A percentile compares a stretch with the other conserved stretches of the same genome.
Conservation (phyloP, 1,140 invertebrate species). For the Chionoecetes opilio region DNA sequence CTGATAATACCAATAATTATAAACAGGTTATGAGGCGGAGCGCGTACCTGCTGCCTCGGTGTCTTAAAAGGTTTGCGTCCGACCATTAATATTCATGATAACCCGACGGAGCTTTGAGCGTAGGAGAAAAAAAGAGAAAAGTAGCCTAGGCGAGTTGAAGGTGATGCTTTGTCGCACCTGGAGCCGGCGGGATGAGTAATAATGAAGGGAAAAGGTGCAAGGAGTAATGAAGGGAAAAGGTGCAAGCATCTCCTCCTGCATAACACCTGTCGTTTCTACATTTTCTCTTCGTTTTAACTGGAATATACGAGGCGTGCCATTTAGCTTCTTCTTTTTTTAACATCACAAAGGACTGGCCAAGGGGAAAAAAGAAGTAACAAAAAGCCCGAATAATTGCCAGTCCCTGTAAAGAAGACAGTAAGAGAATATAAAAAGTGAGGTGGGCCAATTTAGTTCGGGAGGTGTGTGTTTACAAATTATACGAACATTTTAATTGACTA, state of each 20-base stretch:
- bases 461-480: no score
- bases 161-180: not conserved
- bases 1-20: constrained; percentile 21
- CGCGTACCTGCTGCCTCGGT: not conserved
- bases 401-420: no score
- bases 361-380: no score
- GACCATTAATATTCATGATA: constrained; percentile 31
- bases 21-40: not conserved
- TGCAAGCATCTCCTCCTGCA: not conserved
- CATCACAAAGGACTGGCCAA: no score
- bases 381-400: no score
- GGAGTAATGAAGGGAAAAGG: no score
- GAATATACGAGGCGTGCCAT: no score
- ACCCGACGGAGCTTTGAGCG: not conserved
- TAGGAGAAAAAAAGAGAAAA: no score
- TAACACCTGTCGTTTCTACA: not conserved
- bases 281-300: not conserved
- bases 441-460: no score
- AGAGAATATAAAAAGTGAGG: no score
- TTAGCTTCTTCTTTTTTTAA: no score
- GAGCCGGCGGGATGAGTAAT: not conserved
- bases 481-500: no score
- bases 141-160: not conserved
- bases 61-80: not conserved
- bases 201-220: not conserved